Evolutionary conservation across 2,888 invertebrate genomes (phyloP).

Genomic region (Orchesella flavescens): DNA sequence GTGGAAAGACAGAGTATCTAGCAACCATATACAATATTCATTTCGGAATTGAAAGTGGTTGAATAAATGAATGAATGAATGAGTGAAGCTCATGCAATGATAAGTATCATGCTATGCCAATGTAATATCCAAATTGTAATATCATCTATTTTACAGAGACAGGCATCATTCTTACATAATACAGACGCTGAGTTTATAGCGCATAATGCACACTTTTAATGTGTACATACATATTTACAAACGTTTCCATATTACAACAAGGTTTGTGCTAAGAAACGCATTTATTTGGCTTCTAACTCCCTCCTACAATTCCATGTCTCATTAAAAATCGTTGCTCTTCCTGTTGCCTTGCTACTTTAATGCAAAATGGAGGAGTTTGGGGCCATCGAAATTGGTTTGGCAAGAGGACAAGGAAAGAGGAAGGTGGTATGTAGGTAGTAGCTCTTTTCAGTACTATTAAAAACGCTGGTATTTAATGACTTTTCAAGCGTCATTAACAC

Average conservation of each 20-base stretch:
- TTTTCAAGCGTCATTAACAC: conserved; percentile 72
- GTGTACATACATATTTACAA: too few relatives aligned
- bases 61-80: conserved; percentile 15
- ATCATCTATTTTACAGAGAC: conserved; percentile 14
- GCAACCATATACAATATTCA: conserved; percentile 19
- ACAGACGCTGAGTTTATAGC: too few relatives aligned
- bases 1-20: not conserved
- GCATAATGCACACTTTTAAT: too few relatives aligned
- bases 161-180: too few relatives aligned
- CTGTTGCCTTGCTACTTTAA: not conserved
- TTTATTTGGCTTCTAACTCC: conserved; percentile 23
- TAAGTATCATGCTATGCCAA: conserved; percentile 30
- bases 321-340: conserved; percentile 33
- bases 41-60: conserved; percentile 4
- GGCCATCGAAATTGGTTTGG: conserved; percentile 1
- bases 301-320: conserved; percentile 24
- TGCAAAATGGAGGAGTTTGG: conserved; percentile 19
- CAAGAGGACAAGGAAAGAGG: not conserved
- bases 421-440: conserved; percentile 21
- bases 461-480: conserved; percentile 66
- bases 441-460: conserved; percentile 33
- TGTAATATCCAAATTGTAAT: conserved; percentile 16
- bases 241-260: not conserved
- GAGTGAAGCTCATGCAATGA: conserved; percentile 38
- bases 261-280: too few relatives aligned